phyloP scores from a whole-genome alignment of 2,797 vertebrate genomes.

The Carapus acus region DNA sequence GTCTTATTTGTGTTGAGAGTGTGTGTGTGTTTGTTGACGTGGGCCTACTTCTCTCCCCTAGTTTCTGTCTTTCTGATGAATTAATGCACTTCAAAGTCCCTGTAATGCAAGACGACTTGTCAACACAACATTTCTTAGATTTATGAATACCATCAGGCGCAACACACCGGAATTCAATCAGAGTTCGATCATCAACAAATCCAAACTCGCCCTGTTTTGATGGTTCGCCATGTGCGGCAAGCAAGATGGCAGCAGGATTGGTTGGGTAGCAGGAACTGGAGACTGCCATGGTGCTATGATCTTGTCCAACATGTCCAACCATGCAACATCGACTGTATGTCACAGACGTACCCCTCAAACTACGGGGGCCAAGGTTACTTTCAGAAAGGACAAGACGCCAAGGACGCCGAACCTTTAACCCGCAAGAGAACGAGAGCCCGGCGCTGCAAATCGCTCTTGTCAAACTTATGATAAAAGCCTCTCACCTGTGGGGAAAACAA shows the following conservation, averaged over 20 bases:
- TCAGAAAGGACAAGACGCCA: constrained; percentile 1
- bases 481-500: constrained; percentile 35
- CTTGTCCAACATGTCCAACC: too few relatives aligned
- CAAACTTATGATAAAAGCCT: constrained; percentile 39
- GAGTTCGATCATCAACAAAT: constrained; percentile 28
- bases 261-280: too few relatives aligned
- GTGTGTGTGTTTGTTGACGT: constrained; percentile 12
- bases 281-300: too few relatives aligned
- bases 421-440: constrained; percentile 36
- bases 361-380: constrained; percentile 26
- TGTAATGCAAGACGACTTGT: constrained; percentile 50
- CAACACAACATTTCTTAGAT: constrained; percentile 13
- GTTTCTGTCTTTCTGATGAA: constrained; percentile 44
- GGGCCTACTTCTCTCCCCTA: constrained; percentile 13
- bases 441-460: constrained; percentile 37
- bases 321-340: too few relatives aligned
- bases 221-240: too few relatives aligned
- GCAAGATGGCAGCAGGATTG: too few relatives aligned
- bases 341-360: too few relatives aligned
- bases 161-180: constrained; percentile 15
- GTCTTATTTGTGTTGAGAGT: constrained; percentile 8
- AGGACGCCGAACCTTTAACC: constrained; percentile 2
- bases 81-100: constrained; percentile 50
- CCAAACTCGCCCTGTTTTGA: constrained; percentile 1
- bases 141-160: too few relatives aligned